Conservation (phyloP, 2,888 invertebrate species). For the Isoperla grammatica region DNA sequence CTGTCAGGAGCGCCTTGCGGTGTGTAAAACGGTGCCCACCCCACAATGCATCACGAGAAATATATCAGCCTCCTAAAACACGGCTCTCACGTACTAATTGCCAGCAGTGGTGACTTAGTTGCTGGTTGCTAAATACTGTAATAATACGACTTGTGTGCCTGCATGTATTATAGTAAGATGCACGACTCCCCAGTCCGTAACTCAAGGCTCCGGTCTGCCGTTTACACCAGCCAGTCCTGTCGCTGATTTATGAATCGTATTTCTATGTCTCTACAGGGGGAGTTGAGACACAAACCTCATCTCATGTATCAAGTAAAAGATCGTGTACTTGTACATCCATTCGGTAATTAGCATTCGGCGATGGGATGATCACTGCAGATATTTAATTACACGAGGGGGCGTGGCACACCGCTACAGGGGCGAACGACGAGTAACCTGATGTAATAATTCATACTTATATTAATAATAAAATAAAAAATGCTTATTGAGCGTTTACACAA, state of each 20-base stretch:
- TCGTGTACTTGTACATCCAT: slow-evolving; percentile 16
- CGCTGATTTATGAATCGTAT: slow-evolving; percentile 27
- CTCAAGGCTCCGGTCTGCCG: slow-evolving; percentile 8
- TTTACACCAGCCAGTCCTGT: slow-evolving; percentile 10
- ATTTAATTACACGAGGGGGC: too few species aligned
- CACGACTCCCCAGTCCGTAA: slow-evolving; percentile 21
- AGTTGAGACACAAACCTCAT: slow-evolving; percentile 1
- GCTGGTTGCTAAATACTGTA: slow-evolving; percentile 19
- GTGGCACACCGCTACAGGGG: too few species aligned
- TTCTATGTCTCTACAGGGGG: slow-evolving; percentile 22
- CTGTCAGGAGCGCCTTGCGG: neutral
- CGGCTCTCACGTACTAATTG: slow-evolving; percentile 7
- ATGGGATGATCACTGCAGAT: too few species aligned
- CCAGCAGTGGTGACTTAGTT: slow-evolving; percentile 4
- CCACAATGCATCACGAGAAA: slow-evolving; percentile 15
- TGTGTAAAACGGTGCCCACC: neutral
- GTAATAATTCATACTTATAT: too few species aligned
- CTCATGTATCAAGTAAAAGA: slow-evolving; percentile 23
- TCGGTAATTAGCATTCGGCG: too few species aligned
- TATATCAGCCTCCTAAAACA: slow-evolving; percentile 13
- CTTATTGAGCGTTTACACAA: too few species aligned
- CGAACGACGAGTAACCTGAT: too few species aligned
- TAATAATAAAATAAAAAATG: too few species aligned
- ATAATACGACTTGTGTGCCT: slow-evolving; percentile 18
- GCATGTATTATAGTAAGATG: slow-evolving; percentile 26